Conservation (phyloP, 2,113 vertebrate genomes). For the Podilymbus podiceps region DNA sequence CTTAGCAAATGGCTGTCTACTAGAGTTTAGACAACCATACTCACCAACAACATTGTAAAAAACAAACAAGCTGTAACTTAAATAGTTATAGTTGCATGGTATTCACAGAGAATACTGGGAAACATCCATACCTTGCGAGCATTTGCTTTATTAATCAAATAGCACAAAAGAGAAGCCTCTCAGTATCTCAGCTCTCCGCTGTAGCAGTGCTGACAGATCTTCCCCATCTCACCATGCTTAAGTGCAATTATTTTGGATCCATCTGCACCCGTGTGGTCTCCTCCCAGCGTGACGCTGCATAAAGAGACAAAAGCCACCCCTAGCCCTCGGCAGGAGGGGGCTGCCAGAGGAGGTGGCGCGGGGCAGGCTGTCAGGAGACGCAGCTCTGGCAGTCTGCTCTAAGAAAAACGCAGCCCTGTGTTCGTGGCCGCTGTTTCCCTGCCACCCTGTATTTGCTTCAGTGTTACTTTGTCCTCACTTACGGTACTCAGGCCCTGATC, state of each 20-base stretch:
- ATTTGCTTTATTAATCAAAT: accelerated
- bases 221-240: accelerated
- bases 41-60: background rate
- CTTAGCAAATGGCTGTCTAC: slow-evolving; percentile 27
- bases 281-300: accelerated
- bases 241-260: background rate
- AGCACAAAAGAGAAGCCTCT: background rate
- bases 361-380: background rate
- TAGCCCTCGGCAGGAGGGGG: background rate
- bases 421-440: accelerated
- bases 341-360: background rate
- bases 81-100: background rate
- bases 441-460: background rate
- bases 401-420: accelerated
- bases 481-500: background rate
- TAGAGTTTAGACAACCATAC: background rate
- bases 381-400: background rate
- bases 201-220: accelerated
- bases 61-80: background rate
- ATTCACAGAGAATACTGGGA: background rate
- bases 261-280: background rate
- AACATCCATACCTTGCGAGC: accelerated
- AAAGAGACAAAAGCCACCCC: background rate
- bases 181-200: background rate
- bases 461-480: background rate